Evolutionary conservation across 2,797 vertebrate species (phyloP).

Genomic region (Characodon lateralis): DNA sequence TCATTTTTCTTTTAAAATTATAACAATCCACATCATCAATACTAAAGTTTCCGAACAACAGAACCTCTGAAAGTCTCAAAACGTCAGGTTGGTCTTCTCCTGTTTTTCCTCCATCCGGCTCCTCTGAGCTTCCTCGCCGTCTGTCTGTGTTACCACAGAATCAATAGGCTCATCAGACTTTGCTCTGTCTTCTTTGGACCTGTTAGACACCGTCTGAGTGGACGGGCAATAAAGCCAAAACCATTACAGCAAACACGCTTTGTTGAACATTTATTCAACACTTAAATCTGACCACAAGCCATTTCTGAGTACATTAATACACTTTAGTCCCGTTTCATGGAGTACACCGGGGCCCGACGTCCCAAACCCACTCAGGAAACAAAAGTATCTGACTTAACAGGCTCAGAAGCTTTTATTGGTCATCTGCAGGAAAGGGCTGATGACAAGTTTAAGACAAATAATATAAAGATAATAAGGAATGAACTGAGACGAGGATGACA

Average conservation of each 20-base stretch:
- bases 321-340: background rate
- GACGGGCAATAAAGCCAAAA: slow-evolving; percentile 14
- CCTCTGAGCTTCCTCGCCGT: background rate
- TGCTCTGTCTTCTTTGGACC: background rate
- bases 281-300: slow-evolving; percentile 32
- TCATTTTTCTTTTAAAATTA: background rate
- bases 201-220: slow-evolving; percentile 7
- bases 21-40: background rate
- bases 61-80: background rate
- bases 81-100: background rate
- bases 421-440: background rate
- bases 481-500: background rate
- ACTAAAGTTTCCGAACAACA: background rate
- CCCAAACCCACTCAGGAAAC: slow-evolving; percentile 7
- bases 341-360: slow-evolving; percentile 1
- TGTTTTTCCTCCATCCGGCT: background rate
- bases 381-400: background rate
- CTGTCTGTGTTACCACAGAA: background rate
- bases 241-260: slow-evolving; percentile 19
- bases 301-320: slow-evolving; percentile 24
- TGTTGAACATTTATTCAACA: slow-evolving; percentile 38
- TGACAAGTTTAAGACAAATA: background rate
- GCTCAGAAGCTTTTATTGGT: slow-evolving; percentile 35
- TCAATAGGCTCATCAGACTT: slow-evolving; percentile 35
- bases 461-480: background rate